Evolutionary conservation across 2,888 invertebrate species (phyloP).

Genomic region (Lordiphosa fenestrarum): DNA sequence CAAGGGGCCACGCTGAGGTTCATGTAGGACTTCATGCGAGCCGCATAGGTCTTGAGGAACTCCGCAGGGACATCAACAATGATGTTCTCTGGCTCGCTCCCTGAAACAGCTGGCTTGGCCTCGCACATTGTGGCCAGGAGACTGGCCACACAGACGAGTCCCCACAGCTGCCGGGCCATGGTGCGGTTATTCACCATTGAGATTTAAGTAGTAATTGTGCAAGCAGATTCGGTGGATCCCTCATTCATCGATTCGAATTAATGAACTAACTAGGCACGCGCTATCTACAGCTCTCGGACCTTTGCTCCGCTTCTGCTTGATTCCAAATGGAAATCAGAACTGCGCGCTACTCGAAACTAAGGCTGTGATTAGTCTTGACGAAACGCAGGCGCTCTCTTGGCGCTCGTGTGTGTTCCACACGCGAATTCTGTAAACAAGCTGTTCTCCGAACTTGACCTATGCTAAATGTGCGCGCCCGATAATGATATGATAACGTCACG

Average conservation of each 20-base stretch:
- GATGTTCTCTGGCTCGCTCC: conserved; percentile 30
- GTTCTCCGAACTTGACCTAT: conserved; percentile 47
- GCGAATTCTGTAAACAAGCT: conserved; percentile 11
- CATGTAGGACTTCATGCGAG: conserved; percentile 72
- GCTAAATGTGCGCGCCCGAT: conserved; percentile 19
- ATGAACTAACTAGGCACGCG: conserved; percentile 16
- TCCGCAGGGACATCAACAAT: conserved; percentile 29
- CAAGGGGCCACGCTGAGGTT: conserved; percentile 71
- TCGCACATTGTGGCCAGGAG: conserved; percentile 12
- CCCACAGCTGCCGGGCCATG: conserved; percentile 3
- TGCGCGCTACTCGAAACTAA: conserved; percentile 21
- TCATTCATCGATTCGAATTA: conserved; percentile 42
- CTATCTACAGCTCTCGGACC: conserved; percentile 4
- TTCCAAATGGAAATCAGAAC: conserved; percentile 44
- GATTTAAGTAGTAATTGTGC: conserved; percentile 13
- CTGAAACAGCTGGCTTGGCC: conserved; percentile 28
- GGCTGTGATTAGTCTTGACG: conserved; percentile 8
- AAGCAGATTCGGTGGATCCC: conserved; percentile 2
- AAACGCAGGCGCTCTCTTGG: conserved; percentile 19
- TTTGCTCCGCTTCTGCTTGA: conserved; percentile 30
- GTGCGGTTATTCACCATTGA: neutral
- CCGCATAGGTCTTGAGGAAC: conserved; percentile 60
- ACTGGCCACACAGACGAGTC: conserved; percentile 16
- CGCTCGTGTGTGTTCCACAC: conserved; percentile 5
- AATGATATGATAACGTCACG: conserved; percentile 18